Conservation (phyloP, 1,140 invertebrate genomes). For the Anastatus disparis region DNA sequence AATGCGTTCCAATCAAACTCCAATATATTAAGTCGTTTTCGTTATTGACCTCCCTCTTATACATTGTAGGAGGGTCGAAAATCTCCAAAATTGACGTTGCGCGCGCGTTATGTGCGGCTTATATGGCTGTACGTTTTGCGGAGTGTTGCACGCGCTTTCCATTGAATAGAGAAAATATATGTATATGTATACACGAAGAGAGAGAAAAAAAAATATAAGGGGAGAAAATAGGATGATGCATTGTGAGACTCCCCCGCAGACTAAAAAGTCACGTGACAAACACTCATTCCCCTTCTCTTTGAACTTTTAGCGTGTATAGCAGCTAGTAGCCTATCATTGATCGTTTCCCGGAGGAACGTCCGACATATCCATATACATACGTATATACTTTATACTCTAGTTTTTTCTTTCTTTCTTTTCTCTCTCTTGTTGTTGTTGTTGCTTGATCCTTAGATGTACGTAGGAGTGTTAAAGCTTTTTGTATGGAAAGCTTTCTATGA, state of each 20-base stretch:
- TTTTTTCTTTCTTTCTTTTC: conserved; percentile 8
- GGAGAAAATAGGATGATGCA: conserved; percentile 62
- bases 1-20: too few species aligned
- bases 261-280: conserved; percentile 58
- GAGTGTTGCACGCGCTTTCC: conserved; percentile 47
- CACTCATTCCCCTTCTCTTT: conserved; percentile 29
- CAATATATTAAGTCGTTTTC: too few species aligned
- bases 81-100: too few species aligned
- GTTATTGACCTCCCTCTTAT: too few species aligned
- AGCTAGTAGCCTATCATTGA: conserved; percentile 65
- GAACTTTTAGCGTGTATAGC: conserved; percentile 42
- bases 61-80: too few species aligned
- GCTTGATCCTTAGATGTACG: background rate
- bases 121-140: background rate
- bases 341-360: conserved; percentile 65
- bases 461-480: too few species aligned
- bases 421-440: background rate
- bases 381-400: too few species aligned
- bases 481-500: too few species aligned
- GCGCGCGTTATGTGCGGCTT: conserved; percentile 45
- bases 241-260: conserved; percentile 66
- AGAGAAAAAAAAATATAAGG: background rate
- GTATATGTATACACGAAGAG: conserved; percentile 45
- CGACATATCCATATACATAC: conserved; percentile 51
- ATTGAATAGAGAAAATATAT: too few species aligned